These are phyloP conservation scores for Plemyria rubiginata DNA, from an alignment of 2,888 invertebrate genomes.

Conservation along the genomic window DNA sequence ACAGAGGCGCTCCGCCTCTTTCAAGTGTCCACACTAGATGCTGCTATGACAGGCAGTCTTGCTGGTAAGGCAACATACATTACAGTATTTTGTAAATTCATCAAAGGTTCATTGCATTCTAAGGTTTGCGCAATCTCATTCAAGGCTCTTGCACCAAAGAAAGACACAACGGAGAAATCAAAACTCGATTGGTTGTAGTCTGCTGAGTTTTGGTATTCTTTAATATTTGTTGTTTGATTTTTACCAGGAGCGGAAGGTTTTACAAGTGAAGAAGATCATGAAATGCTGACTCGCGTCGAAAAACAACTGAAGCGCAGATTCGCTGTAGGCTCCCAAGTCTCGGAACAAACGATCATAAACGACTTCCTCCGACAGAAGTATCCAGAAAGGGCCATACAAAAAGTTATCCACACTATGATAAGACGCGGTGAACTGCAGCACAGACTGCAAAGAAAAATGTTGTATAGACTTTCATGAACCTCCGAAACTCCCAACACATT, in stretches of 20 bases:
- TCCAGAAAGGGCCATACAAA: conserved; percentile 93
- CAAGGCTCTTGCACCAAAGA: no score
- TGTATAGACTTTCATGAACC: conserved; percentile 93
- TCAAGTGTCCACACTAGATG: conserved; percentile 98
- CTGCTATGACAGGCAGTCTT: conserved; percentile 96
- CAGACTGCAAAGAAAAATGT: conserved; percentile 98
- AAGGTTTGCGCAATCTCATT: no score
- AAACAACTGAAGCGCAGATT: conserved; percentile 97
- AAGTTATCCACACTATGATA: conserved; percentile 97
- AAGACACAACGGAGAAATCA: no score
- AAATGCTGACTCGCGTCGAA: conserved; percentile 94
- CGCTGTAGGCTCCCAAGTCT: conserved; percentile 98
- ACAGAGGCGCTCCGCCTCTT: conserved; percentile 98
- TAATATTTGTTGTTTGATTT: not conserved
- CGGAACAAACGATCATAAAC: conserved; percentile 96
- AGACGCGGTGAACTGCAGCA: conserved; percentile 98
- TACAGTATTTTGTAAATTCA: no score
- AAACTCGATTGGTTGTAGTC: no score
- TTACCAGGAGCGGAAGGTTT: conserved; percentile 97
- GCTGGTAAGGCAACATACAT: conserved; percentile 85
- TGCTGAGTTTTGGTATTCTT: no score
- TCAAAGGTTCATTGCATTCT: no score
- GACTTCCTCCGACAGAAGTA: conserved; percentile 94
- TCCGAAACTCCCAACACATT: not conserved
- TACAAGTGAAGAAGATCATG: conserved; percentile 97